Evolutionary conservation across 2,797 vertebrate species (phyloP).

Genomic region (Masticophis lateralis): DNA sequence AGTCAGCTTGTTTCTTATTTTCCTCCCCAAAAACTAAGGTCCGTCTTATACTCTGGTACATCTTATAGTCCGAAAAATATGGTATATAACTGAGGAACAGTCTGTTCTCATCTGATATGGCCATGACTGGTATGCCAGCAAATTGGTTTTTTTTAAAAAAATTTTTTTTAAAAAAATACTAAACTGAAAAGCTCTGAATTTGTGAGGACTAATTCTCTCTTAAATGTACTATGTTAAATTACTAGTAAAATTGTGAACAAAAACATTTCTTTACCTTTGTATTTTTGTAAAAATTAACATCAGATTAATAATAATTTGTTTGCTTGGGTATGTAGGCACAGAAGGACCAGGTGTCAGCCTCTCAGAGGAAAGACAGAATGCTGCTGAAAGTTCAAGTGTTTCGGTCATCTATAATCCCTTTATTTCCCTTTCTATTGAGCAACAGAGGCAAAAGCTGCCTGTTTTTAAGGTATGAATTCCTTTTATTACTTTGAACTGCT

Average conservation of each 20-base stretch:
- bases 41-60: too few species aligned
- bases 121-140: neutral
- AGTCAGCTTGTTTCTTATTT: too few species aligned
- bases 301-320: neutral
- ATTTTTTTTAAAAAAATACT: neutral
- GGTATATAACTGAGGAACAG: neutral
- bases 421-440: conserved; percentile 91
- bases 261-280: neutral
- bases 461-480: conserved; percentile 87
- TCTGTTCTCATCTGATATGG: neutral
- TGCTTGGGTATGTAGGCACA: conserved; percentile 73
- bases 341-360: conserved; percentile 85
- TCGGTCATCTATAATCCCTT: conserved; percentile 89
- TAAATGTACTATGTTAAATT: neutral
- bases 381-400: conserved; percentile 81
- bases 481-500: neutral
- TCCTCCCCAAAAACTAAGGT: too few species aligned
- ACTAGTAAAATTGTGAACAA: neutral
- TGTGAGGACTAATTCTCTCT: neutral
- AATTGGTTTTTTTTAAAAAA: neutral
- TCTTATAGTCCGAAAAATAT: too few species aligned
- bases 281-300: neutral
- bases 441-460: conserved; percentile 94
- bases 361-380: conserved; percentile 88
- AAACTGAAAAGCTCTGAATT: neutral